Conservation (phyloP, 2,113 vertebrate species). For the Hippocampus mohnikei region DNA sequence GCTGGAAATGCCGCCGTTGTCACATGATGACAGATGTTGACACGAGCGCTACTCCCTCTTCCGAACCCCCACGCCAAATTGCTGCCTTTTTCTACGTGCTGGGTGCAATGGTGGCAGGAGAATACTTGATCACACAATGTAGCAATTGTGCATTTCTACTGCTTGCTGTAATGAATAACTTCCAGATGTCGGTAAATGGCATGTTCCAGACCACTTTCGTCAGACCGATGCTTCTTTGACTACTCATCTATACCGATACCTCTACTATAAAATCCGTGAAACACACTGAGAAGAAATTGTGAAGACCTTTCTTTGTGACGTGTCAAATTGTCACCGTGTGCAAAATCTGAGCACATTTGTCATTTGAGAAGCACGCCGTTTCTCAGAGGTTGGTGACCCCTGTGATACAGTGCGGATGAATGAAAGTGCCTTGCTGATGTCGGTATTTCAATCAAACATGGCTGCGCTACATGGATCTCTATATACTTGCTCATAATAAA, state of each 20-base stretch:
- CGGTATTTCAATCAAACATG: slow-evolving; percentile 27
- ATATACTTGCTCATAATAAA: slow-evolving; percentile 47
- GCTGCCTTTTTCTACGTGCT: slow-evolving; percentile 7
- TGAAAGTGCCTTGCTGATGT: slow-evolving; percentile 7
- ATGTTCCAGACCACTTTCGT: too few relatives aligned
- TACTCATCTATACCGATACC: too few relatives aligned
- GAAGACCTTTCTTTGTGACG: too few relatives aligned
- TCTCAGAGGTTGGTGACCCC: neutral
- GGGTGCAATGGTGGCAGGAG: neutral
- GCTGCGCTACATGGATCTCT: slow-evolving; percentile 32
- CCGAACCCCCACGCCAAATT: neutral
- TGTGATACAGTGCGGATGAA: slow-evolving; percentile 27
- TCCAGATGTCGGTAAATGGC: neutral
- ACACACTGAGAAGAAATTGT: too few relatives aligned
- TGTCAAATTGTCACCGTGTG: too few relatives aligned
- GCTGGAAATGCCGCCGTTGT: slow-evolving; percentile 46
- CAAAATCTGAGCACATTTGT: neutral
- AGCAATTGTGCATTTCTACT: slow-evolving; percentile 7
- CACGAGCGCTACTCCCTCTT: slow-evolving; percentile 34
- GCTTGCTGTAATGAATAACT: neutral
- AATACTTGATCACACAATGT: slow-evolving; percentile 1
- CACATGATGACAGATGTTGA: slow-evolving; percentile 62
- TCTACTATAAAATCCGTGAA: too few relatives aligned
- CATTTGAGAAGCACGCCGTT: neutral
- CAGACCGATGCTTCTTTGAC: too few relatives aligned